These are phyloP conservation scores for Diplolepis rosae DNA, from an alignment of 2,888 invertebrate genomes.

Conservation along the genomic window DNA sequence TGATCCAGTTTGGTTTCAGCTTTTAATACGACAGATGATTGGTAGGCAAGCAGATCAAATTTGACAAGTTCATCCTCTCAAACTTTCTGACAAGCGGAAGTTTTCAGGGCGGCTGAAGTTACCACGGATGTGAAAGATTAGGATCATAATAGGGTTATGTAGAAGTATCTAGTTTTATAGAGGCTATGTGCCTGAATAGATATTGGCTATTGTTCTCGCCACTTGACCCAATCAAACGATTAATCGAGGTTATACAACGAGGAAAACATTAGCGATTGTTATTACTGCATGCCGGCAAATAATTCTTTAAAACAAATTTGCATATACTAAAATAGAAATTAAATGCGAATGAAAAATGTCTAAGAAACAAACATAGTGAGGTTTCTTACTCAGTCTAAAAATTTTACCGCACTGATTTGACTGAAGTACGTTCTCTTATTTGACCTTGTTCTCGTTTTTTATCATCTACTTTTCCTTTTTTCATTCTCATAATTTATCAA, in stretches of 20 bases:
- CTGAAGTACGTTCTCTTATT: background rate
- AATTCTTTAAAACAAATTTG: too few relatives aligned
- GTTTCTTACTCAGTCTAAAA: background rate
- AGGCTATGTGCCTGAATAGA: conserved; percentile 52
- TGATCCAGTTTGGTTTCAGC: background rate
- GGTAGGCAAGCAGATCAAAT: background rate
- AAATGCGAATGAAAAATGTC: background rate
- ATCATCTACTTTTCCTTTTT: background rate
- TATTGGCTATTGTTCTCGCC: conserved; percentile 66
- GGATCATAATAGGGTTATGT: conserved; percentile 63
- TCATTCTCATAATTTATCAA: background rate
- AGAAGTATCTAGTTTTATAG: too few relatives aligned
- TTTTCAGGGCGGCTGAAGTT: conserved; percentile 44
- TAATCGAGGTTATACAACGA: conserved; percentile 65
- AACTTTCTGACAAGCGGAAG: conserved; percentile 50
- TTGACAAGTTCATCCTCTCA: background rate
- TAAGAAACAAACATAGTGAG: background rate
- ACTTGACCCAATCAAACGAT: conserved; percentile 67
- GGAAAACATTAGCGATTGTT: conserved; percentile 55
- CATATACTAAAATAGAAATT: too few relatives aligned
- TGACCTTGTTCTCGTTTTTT: conserved; percentile 17
- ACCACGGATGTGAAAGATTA: conserved; percentile 63
- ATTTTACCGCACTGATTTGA: background rate
- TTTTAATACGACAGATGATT: background rate
- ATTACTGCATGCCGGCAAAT: too few relatives aligned